Evolutionary conservation across 2,888 invertebrate species (phyloP).

Genomic region (Acanthococcus lagerstroemiae): DNA sequence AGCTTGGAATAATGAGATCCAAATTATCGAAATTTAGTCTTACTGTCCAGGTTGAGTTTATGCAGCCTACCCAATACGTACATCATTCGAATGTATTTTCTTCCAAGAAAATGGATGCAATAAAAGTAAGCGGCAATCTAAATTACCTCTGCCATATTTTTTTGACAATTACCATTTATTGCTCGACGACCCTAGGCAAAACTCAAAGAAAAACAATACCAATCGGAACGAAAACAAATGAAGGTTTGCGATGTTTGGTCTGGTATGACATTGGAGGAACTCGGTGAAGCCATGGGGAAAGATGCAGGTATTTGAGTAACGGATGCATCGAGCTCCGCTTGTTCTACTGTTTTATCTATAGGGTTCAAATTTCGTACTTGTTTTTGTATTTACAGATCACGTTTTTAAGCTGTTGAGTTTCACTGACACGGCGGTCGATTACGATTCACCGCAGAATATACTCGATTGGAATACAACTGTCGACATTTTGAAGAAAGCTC

Average conservation of each 20-base stretch:
- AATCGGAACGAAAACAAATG: conserved; percentile 33
- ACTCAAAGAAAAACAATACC: conserved; percentile 4
- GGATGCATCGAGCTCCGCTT: not conserved
- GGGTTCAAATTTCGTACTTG: not conserved
- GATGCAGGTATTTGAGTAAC: conserved; percentile 47
- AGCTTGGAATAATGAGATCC: no score
- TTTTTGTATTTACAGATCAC: conserved; percentile 47
- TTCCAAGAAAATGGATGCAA: not conserved
- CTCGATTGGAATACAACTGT: conserved; percentile 55
- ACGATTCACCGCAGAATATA: conserved; percentile 50
- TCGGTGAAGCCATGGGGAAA: conserved; percentile 55
- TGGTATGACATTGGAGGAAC: conserved; percentile 66
- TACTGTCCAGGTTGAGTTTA: no score
- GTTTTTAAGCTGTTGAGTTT: conserved; percentile 59
- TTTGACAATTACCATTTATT: no score
- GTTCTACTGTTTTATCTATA: not conserved
- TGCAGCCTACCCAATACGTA: no score
- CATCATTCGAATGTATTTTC: no score
- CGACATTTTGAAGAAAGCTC: conserved; percentile 58
- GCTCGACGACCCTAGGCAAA: conserved; percentile 7
- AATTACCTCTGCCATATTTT: no score
- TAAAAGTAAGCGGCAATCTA: not conserved
- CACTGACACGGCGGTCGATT: conserved; percentile 50
- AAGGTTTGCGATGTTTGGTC: conserved; percentile 61
- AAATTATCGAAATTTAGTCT: no score